These are phyloP conservation scores for Poeciliopsis prolifica DNA, from an alignment of 2,113 vertebrate genomes.

Conservation along the genomic window DNA sequence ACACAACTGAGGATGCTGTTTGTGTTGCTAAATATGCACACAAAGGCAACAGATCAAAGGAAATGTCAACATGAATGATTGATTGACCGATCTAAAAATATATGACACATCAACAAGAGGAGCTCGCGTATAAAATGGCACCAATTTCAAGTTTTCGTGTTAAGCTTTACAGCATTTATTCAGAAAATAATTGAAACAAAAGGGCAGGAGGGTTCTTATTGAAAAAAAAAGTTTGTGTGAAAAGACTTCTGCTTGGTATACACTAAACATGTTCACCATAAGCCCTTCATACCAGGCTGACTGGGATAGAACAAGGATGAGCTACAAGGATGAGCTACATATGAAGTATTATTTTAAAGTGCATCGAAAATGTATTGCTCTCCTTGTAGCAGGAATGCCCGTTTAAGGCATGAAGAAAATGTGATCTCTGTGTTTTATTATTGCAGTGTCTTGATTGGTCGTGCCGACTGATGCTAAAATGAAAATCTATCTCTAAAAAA, in stretches of 20 bases:
- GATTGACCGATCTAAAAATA: conserved; percentile 51
- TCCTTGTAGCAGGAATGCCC: background rate
- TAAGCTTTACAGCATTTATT: background rate
- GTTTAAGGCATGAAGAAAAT: no score
- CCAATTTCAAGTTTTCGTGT: background rate
- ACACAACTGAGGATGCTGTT: background rate
- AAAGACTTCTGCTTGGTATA: background rate
- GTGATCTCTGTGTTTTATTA: no score
- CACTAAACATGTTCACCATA: background rate
- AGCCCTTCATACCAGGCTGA: background rate
- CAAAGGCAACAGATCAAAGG: conserved; percentile 53
- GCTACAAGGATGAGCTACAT: no score
- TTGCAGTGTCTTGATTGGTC: no score
- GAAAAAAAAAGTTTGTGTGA: background rate
- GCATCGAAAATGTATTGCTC: background rate
- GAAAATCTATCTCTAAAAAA: no score
- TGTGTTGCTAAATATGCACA: conserved; percentile 25
- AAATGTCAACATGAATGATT: conserved; percentile 72
- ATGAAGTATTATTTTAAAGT: background rate
- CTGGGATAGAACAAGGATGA: no score
- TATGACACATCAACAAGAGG: conserved; percentile 14
- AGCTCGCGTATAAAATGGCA: background rate
- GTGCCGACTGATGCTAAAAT: no score
- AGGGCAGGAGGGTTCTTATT: background rate
- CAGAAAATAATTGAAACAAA: background rate